Base-by-base conservation (phyloP, 2,797 vertebrate genomes). In the Synanceia verrucosa region DNA sequence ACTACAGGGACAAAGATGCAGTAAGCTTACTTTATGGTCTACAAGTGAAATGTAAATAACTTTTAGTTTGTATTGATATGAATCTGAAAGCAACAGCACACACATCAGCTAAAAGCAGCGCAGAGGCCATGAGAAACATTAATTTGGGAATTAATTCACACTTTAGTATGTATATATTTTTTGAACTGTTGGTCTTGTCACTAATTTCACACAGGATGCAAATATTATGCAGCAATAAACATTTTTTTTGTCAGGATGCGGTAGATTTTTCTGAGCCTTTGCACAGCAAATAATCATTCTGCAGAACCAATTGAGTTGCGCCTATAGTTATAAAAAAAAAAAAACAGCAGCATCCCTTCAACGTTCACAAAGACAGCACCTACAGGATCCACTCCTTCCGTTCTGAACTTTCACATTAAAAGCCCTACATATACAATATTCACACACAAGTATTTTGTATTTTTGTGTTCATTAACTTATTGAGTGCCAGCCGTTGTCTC, bases 1-100 rank as follows among this genome's bases (percentile, higher is more conserved):
- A 47, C 46, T 55, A 16, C 60, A 65, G 76, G 71, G 75, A 50
- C 83, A 75, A 82, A 63, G 31, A 63, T 69, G 65, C 43, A 28
- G 11, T 33, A 9, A 1, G 9, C 44, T 19, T 56, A 41, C 33
- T 75, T 55, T 44, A 60, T 34, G 31, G 52, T 10, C 57, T 57
- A 65, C 29, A 65, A n/a, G 58, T 29, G 21, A 26, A 50, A 58
- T 50, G n/a, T 50, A 46, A 74, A 72, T 16, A 43, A 43, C 11
- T 68, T 26, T 75, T 57, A 13, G 0, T 37, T 57, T 67, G 65
- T 33, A 57, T 39, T 51, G 37, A 33, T 36, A 56, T 61, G 28
- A 61, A 41, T n/a, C 31, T n/a, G 9, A 36, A 70, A n/a, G n/a
- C 21, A 70, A 56, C 16, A 18, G 13, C 9, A 51, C 1, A 7